Percentiles rank a stretch among this genome's conserved stretches.
Evolutionary conservation across 2,113 vertebrate species (phyloP).

Genomic region (Myrmecophaga tridactyla): DNA sequence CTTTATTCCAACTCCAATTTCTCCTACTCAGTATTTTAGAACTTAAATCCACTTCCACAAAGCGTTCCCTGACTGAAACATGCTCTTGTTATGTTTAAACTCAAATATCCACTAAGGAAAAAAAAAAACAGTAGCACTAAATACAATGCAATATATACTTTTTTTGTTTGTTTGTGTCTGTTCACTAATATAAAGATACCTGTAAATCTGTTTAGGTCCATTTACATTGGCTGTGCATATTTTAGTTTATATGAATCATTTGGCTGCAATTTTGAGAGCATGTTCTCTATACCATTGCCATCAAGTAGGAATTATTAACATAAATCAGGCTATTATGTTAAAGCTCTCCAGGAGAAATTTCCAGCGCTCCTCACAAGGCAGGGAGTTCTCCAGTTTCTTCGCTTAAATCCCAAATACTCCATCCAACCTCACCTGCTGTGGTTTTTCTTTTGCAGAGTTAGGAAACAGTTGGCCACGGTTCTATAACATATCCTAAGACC

Average conservation of each 20-base stretch:
- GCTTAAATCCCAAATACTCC: background rate
- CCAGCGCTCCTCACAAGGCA: background rate
- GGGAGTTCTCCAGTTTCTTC: background rate
- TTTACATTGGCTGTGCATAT: background rate
- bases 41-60: background rate
- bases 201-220: background rate
- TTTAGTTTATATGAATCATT: background rate
- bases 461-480: background rate
- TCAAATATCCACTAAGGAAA: background rate
- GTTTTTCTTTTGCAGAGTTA: background rate
- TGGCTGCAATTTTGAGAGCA: background rate
- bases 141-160: background rate
- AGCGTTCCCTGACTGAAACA: background rate
- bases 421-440: background rate
- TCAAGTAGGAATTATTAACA: background rate
- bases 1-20: conserved; percentile 5
- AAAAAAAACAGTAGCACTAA: background rate
- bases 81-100: background rate
- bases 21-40: background rate
- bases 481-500: background rate
- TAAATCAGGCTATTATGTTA: background rate
- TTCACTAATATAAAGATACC: background rate
- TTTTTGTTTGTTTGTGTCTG: background rate
- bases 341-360: background rate
- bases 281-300: background rate